Percentiles rank a stretch among this genome's conserved stretches.
These are phyloP conservation scores for Cheilosia scutellata DNA, from an alignment of 2,888 invertebrate genomes.

Conservation along the genomic window DNA sequence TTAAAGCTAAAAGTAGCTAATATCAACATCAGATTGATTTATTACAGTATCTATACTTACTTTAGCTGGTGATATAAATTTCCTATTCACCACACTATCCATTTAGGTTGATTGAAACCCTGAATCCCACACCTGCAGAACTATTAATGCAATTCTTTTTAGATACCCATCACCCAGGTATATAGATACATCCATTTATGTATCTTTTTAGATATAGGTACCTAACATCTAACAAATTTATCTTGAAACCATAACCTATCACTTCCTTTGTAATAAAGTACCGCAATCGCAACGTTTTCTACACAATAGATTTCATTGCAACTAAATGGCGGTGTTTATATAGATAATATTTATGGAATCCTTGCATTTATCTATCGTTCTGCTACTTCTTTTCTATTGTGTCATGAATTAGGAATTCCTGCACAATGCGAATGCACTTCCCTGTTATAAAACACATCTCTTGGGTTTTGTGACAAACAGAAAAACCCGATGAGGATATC, in stretches of 20 bases:
- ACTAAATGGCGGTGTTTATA: slow-evolving; percentile 64
- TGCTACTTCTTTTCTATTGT: slow-evolving; percentile 65
- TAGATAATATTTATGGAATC: slow-evolving; percentile 71
- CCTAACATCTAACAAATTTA: slow-evolving; percentile 26
- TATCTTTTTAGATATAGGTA: neutral
- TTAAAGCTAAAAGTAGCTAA: no score
- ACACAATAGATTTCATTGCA: slow-evolving; percentile 63
- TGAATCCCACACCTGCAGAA: no score
- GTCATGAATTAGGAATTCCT: slow-evolving; percentile 73
- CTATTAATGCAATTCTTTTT: no score
- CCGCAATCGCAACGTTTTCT: slow-evolving; percentile 43
- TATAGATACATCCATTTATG: slow-evolving; percentile 9
- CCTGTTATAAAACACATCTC: slow-evolving; percentile 64
- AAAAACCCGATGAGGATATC: slow-evolving; percentile 21
- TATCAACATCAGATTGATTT: no score
- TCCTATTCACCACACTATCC: no score
- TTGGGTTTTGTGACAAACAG: slow-evolving; percentile 40
- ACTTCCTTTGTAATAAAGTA: slow-evolving; percentile 65
- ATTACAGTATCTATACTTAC: no score
- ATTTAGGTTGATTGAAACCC: no score
- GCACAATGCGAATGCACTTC: slow-evolving; percentile 68
- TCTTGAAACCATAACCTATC: slow-evolving; percentile 38
- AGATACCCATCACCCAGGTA: no score
- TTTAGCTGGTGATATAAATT: no score
- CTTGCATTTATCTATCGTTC: slow-evolving; percentile 43